Percentiles rank a stretch among this genome's conserved stretches.
Evolutionary conservation across 1,140 invertebrate species (phyloP).

Genomic region (Centruroides vittatus): DNA sequence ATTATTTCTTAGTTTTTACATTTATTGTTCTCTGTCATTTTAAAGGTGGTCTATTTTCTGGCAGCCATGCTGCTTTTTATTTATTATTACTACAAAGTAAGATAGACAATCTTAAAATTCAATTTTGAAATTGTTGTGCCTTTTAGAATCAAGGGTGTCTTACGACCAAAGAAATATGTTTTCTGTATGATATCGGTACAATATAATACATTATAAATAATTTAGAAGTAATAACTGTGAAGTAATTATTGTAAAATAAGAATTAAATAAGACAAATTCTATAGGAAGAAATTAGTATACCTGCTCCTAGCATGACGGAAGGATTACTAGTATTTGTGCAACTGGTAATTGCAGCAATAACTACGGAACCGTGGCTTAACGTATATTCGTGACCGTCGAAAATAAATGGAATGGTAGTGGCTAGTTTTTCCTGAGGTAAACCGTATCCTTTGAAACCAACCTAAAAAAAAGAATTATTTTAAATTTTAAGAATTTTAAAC

Average conservation of each 20-base stretch:
- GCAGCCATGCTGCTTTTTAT: too few species aligned
- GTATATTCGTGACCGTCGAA: conserved; percentile 67
- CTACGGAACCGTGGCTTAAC: conserved; percentile 82
- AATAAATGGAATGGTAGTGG: conserved; percentile 51
- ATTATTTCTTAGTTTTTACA: too few species aligned
- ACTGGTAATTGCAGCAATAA: conserved; percentile 93
- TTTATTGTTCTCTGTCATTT: too few species aligned
- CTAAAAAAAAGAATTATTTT: conserved; percentile 34
- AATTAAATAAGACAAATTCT: background rate
- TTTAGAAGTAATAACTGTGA: conserved; percentile 1
- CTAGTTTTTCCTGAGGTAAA: conserved; percentile 49
- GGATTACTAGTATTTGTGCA: conserved; percentile 98
- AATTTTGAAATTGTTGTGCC: too few species aligned
- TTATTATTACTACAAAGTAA: too few species aligned
- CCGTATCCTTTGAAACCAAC: conserved; percentile 93
- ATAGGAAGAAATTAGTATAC: conserved; percentile 29
- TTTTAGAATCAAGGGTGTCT: too few species aligned
- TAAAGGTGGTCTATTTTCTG: too few species aligned
- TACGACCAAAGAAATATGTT: too few species aligned
- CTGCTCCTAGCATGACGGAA: conserved; percentile 89
- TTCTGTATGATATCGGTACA: too few species aligned
- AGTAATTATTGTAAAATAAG: background rate
- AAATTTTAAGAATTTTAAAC: background rate
- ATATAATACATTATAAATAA: background rate
- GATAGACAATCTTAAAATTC: too few species aligned